Conservation (phyloP, 2,113 vertebrate genomes). For the Neodontobutis hainanensis region DNA sequence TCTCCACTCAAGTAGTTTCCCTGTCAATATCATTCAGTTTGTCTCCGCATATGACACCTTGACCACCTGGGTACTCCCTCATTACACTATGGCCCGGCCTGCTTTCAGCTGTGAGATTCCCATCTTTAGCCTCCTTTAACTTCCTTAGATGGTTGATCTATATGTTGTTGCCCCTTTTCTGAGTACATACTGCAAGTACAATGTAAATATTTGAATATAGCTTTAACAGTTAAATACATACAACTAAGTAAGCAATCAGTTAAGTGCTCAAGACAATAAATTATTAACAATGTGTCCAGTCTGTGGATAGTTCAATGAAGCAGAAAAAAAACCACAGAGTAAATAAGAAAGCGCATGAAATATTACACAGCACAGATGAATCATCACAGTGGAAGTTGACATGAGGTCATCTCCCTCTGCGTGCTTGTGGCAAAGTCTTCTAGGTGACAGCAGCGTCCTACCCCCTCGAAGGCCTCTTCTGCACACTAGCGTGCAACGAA, state of each 20-base stretch:
- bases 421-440: slow-evolving; percentile 8
- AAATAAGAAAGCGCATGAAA: background rate
- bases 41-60: background rate
- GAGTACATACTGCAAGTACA: slow-evolving; percentile 2
- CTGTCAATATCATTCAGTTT: background rate
- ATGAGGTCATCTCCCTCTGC: slow-evolving; percentile 22
- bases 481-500: slow-evolving; percentile 51
- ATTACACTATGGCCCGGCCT: background rate
- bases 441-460: slow-evolving; percentile 20
- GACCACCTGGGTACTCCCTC: background rate
- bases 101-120: background rate
- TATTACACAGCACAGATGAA: background rate
- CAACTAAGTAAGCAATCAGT: background rate
- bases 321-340: too few relatives aligned
- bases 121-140: background rate
- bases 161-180: background rate
- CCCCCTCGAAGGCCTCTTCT: slow-evolving; percentile 19
- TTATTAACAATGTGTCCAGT: background rate
- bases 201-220: slow-evolving; percentile 4
- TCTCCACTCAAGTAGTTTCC: background rate
- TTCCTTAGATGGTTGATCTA: background rate
- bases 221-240: background rate
- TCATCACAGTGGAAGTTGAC: background rate
- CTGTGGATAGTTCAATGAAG: slow-evolving; percentile 4
- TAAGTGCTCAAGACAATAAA: background rate